Evolutionary conservation across 2,888 invertebrate genomes (phyloP), one percentile per base, ranked within the genome.

Genomic region (Capitulum mitella): DNA sequence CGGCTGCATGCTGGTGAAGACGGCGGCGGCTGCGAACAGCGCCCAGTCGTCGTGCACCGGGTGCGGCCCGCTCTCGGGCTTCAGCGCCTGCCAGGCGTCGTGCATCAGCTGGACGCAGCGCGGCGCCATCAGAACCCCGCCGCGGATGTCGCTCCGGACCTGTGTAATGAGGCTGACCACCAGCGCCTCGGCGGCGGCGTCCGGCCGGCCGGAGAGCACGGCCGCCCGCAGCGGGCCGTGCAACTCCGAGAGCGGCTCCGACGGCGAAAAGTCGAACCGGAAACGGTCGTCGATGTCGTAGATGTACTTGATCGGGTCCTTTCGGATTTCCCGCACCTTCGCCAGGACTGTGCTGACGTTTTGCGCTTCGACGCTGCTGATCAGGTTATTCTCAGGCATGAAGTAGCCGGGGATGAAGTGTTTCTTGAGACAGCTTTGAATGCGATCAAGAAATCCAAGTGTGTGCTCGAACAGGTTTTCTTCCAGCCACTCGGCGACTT

Each of bases 221-320:
- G 26, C 26, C 37, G 37, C 40, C 8, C 70, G 70, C 70, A 70
- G 70, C 70, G 70, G 70, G 37, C 1, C 29, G 70, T 70, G 70
- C 70, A 70, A 40, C 37, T 70, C 14, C 37, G 37, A 40, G 22
- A 70, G 70, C 70, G 70, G 70, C 70, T 37, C 37, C 70, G 37
- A 12, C 37, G 37, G 1, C 3, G 70, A 70, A 26, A 70, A 70
- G 40, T 70, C 70, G 70, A 70, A 70, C 26, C 37, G 70, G 14
- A 70, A 29, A 3, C 70, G 70, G 29, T 70, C 70, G 70, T 70
- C 70, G 70, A 70, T 70, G 70, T 40, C 70, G 70, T 70, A 70
- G 70, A 70, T 19, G 40, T 70, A 40, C 70, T 70, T 37, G 10
- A 70, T 26, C 26, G 70, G 70, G 6, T 40, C 37, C 37, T 19